phyloP scores from a whole-genome alignment of 2,113 vertebrate species.

The Larimichthys polyactis region DNA sequence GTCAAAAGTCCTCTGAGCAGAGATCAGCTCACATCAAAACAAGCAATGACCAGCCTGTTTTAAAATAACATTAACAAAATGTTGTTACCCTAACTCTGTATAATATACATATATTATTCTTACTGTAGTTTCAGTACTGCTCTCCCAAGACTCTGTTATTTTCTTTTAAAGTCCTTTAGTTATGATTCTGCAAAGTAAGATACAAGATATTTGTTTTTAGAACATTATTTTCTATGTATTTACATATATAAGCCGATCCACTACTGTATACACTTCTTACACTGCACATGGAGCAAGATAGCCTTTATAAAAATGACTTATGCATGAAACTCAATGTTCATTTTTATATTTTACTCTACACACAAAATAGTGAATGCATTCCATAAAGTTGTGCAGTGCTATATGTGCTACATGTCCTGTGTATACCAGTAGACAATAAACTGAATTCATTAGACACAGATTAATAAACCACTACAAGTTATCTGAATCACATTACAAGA shows the following conservation, averaged over 20 bases:
- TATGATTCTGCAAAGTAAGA: neutral
- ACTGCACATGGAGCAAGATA: neutral
- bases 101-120: neutral
- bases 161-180: no score
- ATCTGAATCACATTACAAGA: neutral
- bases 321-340: neutral
- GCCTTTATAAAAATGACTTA: neutral
- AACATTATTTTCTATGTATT: neutral
- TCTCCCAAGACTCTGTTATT: no score
- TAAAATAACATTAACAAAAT: no score
- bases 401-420: neutral
- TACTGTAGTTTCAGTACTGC: neutral
- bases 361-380: neutral
- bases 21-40: no score
- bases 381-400: neutral
- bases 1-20: no score
- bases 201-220: neutral
- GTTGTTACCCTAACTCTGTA: neutral
- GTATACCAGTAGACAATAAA: neutral
- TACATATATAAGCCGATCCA: neutral
- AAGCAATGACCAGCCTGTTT: no score
- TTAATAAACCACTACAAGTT: neutral
- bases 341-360: neutral
- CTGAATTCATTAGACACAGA: neutral
- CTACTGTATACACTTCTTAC: neutral